phyloP scores from a whole-genome alignment of 2,113 vertebrate genomes.

The Leucoraja erinaceus region DNA sequence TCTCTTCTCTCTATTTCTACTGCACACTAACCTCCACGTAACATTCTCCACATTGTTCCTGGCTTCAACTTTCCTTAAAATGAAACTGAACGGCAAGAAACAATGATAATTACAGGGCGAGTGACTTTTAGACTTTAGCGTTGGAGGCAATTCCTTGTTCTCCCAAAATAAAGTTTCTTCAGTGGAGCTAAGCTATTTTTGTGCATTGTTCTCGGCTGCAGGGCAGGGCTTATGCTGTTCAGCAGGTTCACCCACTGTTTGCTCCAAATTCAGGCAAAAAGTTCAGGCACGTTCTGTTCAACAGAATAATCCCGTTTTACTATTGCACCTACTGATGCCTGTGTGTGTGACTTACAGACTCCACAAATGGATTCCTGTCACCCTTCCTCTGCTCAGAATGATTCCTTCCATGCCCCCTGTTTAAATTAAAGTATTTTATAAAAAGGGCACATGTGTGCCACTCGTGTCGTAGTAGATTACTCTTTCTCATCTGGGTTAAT shows the following conservation, averaged over 20 bases:
- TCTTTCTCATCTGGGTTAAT: no score
- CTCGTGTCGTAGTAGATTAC: no score
- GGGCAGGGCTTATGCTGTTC: no score
- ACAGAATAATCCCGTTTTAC: background rate
- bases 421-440: background rate
- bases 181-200: background rate
- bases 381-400: background rate
- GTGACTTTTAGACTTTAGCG: background rate
- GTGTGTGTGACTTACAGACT: background rate
- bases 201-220: background rate
- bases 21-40: no score
- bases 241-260: background rate
- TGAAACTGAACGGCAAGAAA: background rate
- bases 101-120: background rate
- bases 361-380: background rate
- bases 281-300: background rate
- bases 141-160: background rate
- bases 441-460: background rate
- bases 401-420: background rate
- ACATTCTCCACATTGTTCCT: no score
- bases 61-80: background rate
- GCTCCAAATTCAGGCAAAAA: background rate
- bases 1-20: no score
- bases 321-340: background rate
- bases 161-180: background rate